These are phyloP conservation scores for Orbicella faveolata DNA, from an alignment of 64 coral and sea anemone genomes.

Conservation along the genomic window DNA sequence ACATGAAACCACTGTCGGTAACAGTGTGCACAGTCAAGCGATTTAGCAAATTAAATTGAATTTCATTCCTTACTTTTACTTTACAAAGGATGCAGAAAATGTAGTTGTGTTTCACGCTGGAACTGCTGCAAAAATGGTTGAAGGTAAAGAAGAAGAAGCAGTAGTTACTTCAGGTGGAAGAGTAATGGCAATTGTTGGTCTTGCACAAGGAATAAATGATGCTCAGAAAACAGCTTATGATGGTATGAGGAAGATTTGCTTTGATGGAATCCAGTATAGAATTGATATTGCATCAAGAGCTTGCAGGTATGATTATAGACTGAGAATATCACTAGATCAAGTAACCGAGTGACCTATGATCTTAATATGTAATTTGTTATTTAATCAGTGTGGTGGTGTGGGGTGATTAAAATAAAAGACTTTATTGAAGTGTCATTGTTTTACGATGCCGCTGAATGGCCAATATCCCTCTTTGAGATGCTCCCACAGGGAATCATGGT, in stretches of 20 bases:
- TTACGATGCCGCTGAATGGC: too few relatives aligned
- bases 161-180: slow-evolving; percentile 89
- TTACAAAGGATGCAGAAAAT: slow-evolving; percentile 42
- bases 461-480: too few relatives aligned
- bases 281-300: slow-evolving; percentile 84
- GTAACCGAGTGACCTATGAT: too few relatives aligned
- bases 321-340: too few relatives aligned
- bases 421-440: too few relatives aligned
- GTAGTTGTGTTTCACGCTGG: slow-evolving; percentile 90
- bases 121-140: slow-evolving; percentile 46
- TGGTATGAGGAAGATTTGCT: slow-evolving; percentile 63
- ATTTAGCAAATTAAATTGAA: not conserved
- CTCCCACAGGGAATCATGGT: too few relatives aligned
- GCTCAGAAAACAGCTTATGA: slow-evolving; percentile 81
- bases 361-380: too few relatives aligned
- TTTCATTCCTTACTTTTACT: not conserved
- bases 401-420: too few relatives aligned
- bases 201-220: slow-evolving; percentile 57
- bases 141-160: not conserved
- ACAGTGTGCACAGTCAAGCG: not conserved
- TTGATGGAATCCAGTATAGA: slow-evolving; percentile 86
- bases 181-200: slow-evolving; percentile 74
- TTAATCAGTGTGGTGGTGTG: too few relatives aligned
- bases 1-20: too few relatives aligned
- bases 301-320: slow-evolving; percentile 31